Base-by-base conservation (phyloP, 2,888 invertebrate genomes). In the Yponomeuta sedellus region DNA sequence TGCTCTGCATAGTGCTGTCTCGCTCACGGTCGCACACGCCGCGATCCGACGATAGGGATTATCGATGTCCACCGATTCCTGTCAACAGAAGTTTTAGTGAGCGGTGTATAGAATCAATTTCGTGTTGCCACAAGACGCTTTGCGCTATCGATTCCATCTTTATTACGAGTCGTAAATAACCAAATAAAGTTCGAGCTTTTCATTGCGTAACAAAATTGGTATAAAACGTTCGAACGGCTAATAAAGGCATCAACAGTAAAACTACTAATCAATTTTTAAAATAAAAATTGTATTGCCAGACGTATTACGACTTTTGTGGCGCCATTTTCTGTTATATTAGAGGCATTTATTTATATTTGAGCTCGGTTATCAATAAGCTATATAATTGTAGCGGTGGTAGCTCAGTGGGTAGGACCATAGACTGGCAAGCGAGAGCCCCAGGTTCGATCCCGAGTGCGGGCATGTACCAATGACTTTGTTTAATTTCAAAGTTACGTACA, bases 21-120 rank as follows among this genome's bases (percentile, higher is more conserved):
- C 44, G 44, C 12, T 52, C 77, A 78, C 76, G 78, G 78, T 80
- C 77, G 81, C 83, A 82, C 79, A 79, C 70, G 68, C 65, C 78
- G 77, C 76, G 77, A 73, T 80, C 78, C 75, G 78, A 80, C 82
- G 83, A 86, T 83, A 79, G 78, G 71, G 74, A 77, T 87, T 85
- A 89, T 87, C 85, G 86, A 87, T 84, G 83, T 82, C 86, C 86
- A 84, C 83, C 78, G 85, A 81, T 78, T 77, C 76, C 81, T 85
- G 82, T 84, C 83, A 82, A 78, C 79, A 77, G 75, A 76, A 76
- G 76, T 78, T 79, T 78, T 75, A 78, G 78, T 78, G 79, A 25
- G 59, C 25, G 16, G 62, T n/a, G n/a, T 66, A 62, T 44, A 66
- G 40, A 64, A 44, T 64, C 64, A 64, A 64, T 64, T 64, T 44